Base-by-base conservation (phyloP, 2,888 invertebrate genomes). In the Tubulanus polymorphus region DNA sequence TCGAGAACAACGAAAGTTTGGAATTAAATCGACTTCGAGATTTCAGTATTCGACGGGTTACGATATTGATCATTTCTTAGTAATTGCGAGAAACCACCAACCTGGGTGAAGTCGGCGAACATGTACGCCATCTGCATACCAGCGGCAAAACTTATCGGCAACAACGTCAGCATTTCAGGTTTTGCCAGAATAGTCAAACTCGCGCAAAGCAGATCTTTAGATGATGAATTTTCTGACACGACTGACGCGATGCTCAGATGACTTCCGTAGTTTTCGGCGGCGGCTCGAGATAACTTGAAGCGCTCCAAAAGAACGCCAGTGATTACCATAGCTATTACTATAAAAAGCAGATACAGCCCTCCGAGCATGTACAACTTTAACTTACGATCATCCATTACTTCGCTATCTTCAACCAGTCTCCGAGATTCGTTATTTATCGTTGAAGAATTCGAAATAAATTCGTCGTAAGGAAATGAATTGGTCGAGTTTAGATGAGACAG, bases 61-160 rank as follows among this genome's bases (percentile, higher is more conserved):
- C n/a, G n/a, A n/a, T n/a, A n/a, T n/a, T n/a, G n/a, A n/a, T n/a
- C n/a, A n/a, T n/a, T n/a, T n/a, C n/a, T n/a, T n/a, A n/a, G n/a
- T n/a, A n/a, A n/a, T n/a, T n/a, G n/a, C n/a, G n/a, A n/a, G n/a
- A n/a, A n/a, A n/a, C 47, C 28, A 3, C 45, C 55, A 55, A 66
- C 67, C 58, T 59, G 60, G 29, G 68, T 68, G 32, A 66, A 68
- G 54, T 68, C 68, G 10, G 65, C 66, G 54, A 62, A 67, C 50
- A 67, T 51, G 0, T 66, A 53, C n/a, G 59, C 60, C 47, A 67
- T 66, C 30, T 67, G 64, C 55, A 67, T 53, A 0, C 68, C 68
- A 1, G 63, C 62, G 56, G 61, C 65, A 5, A 67, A 52, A 55
- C 63, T 61, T 51, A 65, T 56, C 0, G 68, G 68, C n/a, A 66